phyloP scores from a whole-genome alignment of 2,797 vertebrate genomes.

The Paratrypauchen microcephalus region DNA sequence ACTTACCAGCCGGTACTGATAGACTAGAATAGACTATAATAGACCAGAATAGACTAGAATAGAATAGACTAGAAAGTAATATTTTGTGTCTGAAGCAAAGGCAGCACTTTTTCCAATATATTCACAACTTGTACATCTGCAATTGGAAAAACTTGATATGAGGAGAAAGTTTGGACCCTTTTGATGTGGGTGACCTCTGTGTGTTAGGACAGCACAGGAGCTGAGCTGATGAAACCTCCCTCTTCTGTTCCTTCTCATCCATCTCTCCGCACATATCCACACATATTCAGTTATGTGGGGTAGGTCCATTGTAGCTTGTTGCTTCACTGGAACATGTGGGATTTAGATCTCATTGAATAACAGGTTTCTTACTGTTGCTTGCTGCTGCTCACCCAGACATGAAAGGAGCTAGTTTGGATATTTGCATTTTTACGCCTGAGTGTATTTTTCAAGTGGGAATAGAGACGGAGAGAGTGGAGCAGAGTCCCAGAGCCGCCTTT shows the following conservation, averaged over 20 bases:
- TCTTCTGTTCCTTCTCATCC: constrained; percentile 27
- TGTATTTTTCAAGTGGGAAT: constrained; percentile 73
- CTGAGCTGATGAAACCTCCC: constrained; percentile 31
- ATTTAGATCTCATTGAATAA: constrained; percentile 63
- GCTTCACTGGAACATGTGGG: constrained; percentile 59
- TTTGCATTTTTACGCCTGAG: constrained; percentile 73
- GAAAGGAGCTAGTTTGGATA: constrained; percentile 67
- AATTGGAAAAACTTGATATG: not conserved
- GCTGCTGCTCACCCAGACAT: constrained; percentile 51
- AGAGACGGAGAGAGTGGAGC: constrained; percentile 62
- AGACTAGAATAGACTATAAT: too few species aligned
- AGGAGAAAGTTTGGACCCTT: not conserved
- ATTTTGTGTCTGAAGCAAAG: too few species aligned
- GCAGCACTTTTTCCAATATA: not conserved
- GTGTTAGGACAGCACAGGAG: constrained; percentile 21
- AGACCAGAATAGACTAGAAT: too few species aligned
- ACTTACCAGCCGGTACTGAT: too few species aligned
- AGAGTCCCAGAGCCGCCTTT: constrained; percentile 66
- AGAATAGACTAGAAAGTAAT: too few species aligned
- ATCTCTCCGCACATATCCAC: constrained; percentile 30
- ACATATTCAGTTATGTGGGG: constrained; percentile 20
- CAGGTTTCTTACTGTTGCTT: constrained; percentile 39
- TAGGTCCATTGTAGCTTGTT: constrained; percentile 59
- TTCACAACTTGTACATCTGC: not conserved
- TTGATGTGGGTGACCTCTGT: constrained; percentile 5